Conservation (phyloP, 2,888 invertebrate genomes). For the Actias luna region DNA sequence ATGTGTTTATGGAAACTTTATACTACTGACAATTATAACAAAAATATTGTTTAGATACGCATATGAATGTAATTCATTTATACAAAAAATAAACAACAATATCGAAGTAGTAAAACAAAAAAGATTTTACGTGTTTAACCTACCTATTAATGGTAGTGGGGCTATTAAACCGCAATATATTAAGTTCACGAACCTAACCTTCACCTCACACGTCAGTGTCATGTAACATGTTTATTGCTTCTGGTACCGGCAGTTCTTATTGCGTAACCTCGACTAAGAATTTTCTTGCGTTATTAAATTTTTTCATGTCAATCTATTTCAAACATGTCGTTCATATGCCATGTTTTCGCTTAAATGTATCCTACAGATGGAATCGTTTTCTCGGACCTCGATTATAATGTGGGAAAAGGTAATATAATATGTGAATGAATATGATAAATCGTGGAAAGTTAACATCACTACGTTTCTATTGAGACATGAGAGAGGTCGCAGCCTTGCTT, state of each 20-base stretch:
- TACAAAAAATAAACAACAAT: slow-evolving; percentile 11
- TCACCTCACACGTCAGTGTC: slow-evolving; percentile 18
- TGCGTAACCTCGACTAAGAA: slow-evolving; percentile 7
- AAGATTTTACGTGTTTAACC: slow-evolving; percentile 22
- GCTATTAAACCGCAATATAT: slow-evolving; percentile 25
- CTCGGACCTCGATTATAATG: background rate
- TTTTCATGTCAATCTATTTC: background rate
- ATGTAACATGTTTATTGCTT: slow-evolving; percentile 13
- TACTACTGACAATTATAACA: background rate
- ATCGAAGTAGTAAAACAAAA: slow-evolving; percentile 25
- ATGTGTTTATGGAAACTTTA: too few relatives aligned
- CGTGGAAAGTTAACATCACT: background rate
- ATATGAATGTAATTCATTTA: background rate
- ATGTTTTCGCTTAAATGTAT: background rate
- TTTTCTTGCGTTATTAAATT: slow-evolving; percentile 5
- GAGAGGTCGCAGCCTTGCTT: slow-evolving; percentile 57
- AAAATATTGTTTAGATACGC: background rate
- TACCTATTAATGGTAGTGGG: slow-evolving; percentile 18
- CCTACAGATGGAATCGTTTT: background rate
- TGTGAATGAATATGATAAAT: background rate
- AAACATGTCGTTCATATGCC: background rate
- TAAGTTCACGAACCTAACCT: slow-evolving; percentile 33
- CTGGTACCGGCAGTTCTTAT: slow-evolving; percentile 6
- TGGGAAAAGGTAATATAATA: background rate
- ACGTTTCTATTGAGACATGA: slow-evolving; percentile 20